These are phyloP conservation scores for Dendroctonus valens DNA, from an alignment of 1,140 invertebrate species.

Conservation along the genomic window DNA sequence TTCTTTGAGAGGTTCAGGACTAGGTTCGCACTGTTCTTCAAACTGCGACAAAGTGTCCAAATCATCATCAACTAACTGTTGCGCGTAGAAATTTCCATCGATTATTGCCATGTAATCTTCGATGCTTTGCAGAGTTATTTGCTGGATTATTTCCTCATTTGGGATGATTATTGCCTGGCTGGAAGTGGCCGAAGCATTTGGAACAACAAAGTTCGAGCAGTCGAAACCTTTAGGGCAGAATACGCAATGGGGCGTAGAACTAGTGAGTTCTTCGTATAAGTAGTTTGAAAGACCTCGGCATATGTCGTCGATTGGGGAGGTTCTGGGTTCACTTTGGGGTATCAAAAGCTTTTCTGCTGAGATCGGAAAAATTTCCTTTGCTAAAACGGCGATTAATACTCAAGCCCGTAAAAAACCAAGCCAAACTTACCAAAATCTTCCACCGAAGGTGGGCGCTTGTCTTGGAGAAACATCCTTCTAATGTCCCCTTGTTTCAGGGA, in stretches of 20 bases:
- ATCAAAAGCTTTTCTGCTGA: too few species aligned
- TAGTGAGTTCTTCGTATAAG: too few species aligned
- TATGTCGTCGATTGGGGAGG: too few species aligned
- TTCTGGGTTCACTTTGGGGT: too few species aligned
- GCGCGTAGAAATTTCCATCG: slow-evolving; percentile 7
- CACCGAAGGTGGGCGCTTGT: too few species aligned
- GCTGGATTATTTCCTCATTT: slow-evolving; percentile 5
- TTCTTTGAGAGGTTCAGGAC: neutral
- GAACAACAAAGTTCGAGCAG: neutral
- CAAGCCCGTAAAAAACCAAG: too few species aligned
- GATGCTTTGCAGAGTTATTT: slow-evolving; percentile 11
- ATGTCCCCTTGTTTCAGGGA: slow-evolving; percentile 43
- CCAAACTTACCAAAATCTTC: too few species aligned
- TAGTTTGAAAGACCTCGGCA: too few species aligned
- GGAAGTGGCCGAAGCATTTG: slow-evolving; percentile 6
- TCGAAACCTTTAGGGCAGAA: slow-evolving; percentile 7
- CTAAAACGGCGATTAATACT: too few species aligned
- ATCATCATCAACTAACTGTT: slow-evolving; percentile 4
- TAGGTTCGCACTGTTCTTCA: slow-evolving; percentile 1
- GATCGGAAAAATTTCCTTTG: too few species aligned
- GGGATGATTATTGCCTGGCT: slow-evolving; percentile 3
- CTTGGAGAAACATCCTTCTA: slow-evolving; percentile 39
- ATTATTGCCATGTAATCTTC: slow-evolving; percentile 7
- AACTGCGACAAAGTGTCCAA: neutral
- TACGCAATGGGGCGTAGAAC: neutral